These are phyloP conservation scores for Cryptocheilus praepositus DNA, from an alignment of 2,888 invertebrate genomes.

Conservation along the genomic window DNA sequence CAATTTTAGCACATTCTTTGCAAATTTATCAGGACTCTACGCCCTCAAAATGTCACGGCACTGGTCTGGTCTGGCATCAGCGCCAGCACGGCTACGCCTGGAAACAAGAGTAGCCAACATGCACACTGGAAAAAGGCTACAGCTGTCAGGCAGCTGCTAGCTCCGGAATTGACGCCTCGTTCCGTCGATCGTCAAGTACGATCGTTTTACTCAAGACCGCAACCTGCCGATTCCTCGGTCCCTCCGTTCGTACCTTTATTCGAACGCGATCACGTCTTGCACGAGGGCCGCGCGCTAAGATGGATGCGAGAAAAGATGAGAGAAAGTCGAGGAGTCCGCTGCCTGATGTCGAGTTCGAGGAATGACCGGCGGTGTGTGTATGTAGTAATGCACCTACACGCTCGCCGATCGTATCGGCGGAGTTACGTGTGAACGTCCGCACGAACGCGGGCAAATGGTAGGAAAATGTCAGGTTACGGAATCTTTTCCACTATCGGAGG, in stretches of 20 bases:
- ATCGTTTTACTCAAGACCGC: too few species aligned
- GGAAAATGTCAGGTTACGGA: conserved; percentile 10
- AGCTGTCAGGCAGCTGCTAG: conserved; percentile 17
- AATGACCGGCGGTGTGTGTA: not conserved
- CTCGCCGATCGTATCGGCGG: too few species aligned
- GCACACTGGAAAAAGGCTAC: conserved; percentile 9
- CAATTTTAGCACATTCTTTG: too few species aligned
- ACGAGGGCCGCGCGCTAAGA: conserved; percentile 23
- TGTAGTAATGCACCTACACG: too few species aligned
- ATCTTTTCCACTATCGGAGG: not conserved
- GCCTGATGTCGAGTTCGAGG: conserved; percentile 31
- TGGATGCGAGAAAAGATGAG: conserved; percentile 42
- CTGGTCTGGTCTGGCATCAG: too few species aligned
- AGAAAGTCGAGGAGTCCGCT: conserved; percentile 41
- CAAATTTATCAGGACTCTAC: too few species aligned
- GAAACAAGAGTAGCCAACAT: conserved; percentile 11
- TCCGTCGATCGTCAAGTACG: not conserved
- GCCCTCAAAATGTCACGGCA: too few species aligned
- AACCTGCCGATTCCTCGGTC: not conserved
- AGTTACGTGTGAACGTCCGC: too few species aligned
- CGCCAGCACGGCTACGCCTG: not conserved
- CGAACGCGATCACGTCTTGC: conserved; percentile 7
- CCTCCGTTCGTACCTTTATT: not conserved
- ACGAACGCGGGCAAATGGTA: not conserved
- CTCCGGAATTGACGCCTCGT: not conserved